phyloP scores from a whole-genome alignment of 1,140 invertebrate species.

The Druon quercuslanigerum region DNA sequence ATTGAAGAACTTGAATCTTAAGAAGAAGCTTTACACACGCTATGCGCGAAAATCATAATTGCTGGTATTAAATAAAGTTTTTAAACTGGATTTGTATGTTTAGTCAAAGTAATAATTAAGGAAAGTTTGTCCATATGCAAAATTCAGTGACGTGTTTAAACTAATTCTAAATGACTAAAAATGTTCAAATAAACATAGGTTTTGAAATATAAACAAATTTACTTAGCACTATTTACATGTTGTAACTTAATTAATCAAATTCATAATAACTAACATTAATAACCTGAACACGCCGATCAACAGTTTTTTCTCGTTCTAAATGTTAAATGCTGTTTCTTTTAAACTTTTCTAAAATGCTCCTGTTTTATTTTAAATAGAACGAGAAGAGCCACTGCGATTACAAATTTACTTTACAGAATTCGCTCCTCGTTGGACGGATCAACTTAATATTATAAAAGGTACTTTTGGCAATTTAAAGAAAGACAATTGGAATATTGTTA shows the following conservation, averaged over 20 bases:
- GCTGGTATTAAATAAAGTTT: too few species aligned
- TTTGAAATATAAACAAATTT: slow-evolving; percentile 22
- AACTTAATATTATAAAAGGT: background rate
- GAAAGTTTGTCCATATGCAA: too few species aligned
- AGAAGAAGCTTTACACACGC: too few species aligned
- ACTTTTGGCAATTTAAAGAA: background rate
- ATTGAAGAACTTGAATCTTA: too few species aligned
- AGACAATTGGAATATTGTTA: background rate
- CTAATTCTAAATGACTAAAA: too few species aligned
- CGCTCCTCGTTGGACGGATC: too few species aligned
- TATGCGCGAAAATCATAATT: too few species aligned
- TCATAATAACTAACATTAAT: background rate
- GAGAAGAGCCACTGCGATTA: background rate
- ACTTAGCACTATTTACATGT: slow-evolving; percentile 21
- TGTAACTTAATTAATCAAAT: slow-evolving; percentile 14
- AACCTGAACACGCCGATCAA: background rate
- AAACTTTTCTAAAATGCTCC: background rate
- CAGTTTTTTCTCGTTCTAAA: background rate
- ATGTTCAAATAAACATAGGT: background rate
- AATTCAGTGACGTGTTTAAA: too few species aligned
- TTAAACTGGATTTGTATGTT: too few species aligned
- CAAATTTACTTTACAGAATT: background rate
- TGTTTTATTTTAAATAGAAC: background rate
- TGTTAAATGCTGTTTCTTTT: background rate
- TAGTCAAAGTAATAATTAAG: too few species aligned